Conservation (phyloP, 1,140 invertebrate genomes). For the Atta cephalotes region DNA sequence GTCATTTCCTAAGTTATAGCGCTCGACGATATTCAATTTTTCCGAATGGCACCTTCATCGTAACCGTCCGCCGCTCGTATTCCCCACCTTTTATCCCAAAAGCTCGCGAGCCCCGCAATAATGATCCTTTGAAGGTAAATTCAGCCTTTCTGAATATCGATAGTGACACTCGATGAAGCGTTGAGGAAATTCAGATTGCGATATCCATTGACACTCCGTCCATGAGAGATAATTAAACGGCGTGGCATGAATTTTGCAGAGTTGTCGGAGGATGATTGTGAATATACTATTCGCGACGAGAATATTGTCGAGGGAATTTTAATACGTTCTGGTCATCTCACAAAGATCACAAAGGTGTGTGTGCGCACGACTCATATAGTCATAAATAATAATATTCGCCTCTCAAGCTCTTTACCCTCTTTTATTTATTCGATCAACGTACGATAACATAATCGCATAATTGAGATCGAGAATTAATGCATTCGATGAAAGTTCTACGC, state of each 20-base stretch:
- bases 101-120: constrained; percentile 50
- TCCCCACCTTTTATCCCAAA: constrained; percentile 64
- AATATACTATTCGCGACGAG: constrained; percentile 31
- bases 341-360: not conserved
- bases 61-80: not conserved
- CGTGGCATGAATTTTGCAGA: constrained; percentile 52
- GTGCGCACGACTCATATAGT: not conserved
- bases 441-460: not conserved
- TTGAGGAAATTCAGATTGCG: constrained; percentile 57
- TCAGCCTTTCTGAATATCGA: constrained; percentile 57
- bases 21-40: constrained; percentile 72
- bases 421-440: not conserved
- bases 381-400: constrained; percentile 42
- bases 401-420: not conserved
- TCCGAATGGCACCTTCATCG: constrained; percentile 64
- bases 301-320: constrained; percentile 50
- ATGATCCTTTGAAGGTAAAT: constrained; percentile 70
- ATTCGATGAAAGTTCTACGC: not conserved
- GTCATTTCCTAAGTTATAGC: constrained; percentile 73
- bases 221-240: constrained; percentile 54
- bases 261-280: constrained; percentile 42
- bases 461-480: not conserved
- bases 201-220: constrained; percentile 56
- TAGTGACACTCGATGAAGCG: constrained; percentile 64
- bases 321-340: constrained; percentile 16